Percentiles rank a stretch among this genome's conserved stretches.
These are phyloP conservation scores for Brachionus koreanus DNA, from an alignment of 1,140 invertebrate genomes.

Conservation along the genomic window DNA sequence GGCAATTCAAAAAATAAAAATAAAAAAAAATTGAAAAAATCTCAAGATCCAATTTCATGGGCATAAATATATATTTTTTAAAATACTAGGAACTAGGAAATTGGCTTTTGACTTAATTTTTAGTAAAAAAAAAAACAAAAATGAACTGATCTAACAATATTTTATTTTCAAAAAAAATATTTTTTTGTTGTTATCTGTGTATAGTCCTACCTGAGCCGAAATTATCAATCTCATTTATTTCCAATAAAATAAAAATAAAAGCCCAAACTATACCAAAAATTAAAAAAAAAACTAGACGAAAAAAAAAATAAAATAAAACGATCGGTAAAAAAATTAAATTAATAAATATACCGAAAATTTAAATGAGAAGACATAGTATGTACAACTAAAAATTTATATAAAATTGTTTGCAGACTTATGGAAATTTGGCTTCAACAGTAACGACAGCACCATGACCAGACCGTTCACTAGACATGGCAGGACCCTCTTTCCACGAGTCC, in stretches of 20 bases:
- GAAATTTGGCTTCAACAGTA: slow-evolving; percentile 34
- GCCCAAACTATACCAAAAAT: not conserved
- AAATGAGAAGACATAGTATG: not conserved
- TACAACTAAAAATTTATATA: slow-evolving; percentile 20
- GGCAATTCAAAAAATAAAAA: too few relatives aligned
- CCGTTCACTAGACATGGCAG: slow-evolving; percentile 1
- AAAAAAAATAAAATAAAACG: not conserved
- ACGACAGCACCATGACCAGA: slow-evolving; percentile 13
- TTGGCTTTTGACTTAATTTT: too few relatives aligned
- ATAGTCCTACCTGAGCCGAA: not conserved
- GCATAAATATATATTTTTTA: too few relatives aligned
- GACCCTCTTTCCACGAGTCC: slow-evolving; percentile 69
- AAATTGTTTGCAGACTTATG: not conserved
- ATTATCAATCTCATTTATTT: not conserved
- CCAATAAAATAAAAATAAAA: not conserved
- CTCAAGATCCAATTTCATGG: too few relatives aligned
- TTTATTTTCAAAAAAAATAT: not conserved
- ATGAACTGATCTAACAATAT: not conserved
- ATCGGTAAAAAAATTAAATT: not conserved
- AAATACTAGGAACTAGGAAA: too few relatives aligned
- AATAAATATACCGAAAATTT: slow-evolving; percentile 5
- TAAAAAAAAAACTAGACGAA: not conserved
- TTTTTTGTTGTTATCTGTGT: not conserved
- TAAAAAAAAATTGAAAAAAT: too few relatives aligned
- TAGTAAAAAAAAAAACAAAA: not conserved